A percentile compares a stretch with the other conserved stretches of the same genome.
Evolutionary conservation across 2,113 vertebrate species (phyloP).

Genomic region (Thermophis baileyi): DNA sequence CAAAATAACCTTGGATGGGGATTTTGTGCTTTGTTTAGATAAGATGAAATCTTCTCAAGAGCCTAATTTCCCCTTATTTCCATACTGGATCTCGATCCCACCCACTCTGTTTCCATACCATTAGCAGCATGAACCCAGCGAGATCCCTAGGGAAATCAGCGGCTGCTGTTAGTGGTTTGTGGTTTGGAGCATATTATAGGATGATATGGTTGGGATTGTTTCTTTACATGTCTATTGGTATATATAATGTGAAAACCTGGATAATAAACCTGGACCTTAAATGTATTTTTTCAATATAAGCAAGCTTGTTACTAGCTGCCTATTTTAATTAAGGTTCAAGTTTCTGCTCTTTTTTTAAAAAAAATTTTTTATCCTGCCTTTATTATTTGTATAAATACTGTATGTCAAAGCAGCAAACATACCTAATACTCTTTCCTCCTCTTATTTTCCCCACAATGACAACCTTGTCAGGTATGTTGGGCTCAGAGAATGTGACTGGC

Average conservation of each 20-base stretch:
- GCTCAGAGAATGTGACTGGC: background rate
- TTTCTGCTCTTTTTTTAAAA: background rate
- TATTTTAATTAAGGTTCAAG: background rate
- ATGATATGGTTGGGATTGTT: background rate
- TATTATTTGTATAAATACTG: background rate
- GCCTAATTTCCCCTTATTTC: constrained; percentile 4
- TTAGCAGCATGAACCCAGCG: background rate
- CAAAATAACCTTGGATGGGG: constrained; percentile 19
- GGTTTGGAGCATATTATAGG: background rate
- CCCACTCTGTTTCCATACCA: background rate
- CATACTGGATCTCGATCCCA: background rate
- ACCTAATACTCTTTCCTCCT: background rate
- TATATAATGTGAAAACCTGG: background rate
- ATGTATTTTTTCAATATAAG: background rate
- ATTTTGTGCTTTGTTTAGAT: accelerated
- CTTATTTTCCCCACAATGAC: background rate
- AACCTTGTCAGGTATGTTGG: background rate
- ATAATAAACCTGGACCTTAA: background rate
- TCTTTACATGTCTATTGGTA: background rate
- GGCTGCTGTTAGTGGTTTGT: background rate
- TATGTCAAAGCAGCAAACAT: background rate
- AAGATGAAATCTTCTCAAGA: constrained; percentile 9
- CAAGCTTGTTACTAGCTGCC: background rate
- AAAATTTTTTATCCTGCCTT: background rate
- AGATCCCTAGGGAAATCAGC: constrained; percentile 4